phyloP scores from a whole-genome alignment of 2,113 vertebrate genomes.

The Pelusios castaneus region DNA sequence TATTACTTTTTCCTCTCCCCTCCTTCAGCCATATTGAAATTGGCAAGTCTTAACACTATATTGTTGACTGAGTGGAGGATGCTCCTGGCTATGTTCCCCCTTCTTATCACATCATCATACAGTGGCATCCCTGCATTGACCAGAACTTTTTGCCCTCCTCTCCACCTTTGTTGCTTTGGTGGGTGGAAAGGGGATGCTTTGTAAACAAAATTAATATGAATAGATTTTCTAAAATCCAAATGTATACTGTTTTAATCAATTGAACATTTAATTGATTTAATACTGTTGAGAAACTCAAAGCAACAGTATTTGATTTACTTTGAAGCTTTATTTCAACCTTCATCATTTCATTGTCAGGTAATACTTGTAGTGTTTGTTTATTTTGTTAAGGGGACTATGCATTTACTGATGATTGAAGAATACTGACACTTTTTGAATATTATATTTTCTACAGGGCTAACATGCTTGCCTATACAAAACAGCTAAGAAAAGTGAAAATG shows the following conservation, averaged over 20 bases:
- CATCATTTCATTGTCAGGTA: rapidly evolving
- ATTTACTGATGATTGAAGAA: background rate
- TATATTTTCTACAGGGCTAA: background rate
- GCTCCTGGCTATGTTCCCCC: background rate
- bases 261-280: background rate
- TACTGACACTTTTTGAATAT: background rate
- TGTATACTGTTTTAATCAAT: background rate
- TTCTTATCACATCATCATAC: background rate
- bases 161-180: background rate
- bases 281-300: background rate
- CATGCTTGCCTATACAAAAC: background rate
- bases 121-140: background rate
- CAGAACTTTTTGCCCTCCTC: background rate
- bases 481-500: background rate
- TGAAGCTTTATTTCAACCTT: background rate
- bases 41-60: background rate
- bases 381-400: background rate
- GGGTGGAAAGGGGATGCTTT: background rate
- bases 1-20: background rate
- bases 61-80: background rate
- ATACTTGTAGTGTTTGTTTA: background rate
- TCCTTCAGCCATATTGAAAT: no score
- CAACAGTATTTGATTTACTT: background rate
- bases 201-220: background rate
- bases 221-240: background rate